phyloP scores from a whole-genome alignment of 2,888 invertebrate genomes.

The Lycia hirtaria region DNA sequence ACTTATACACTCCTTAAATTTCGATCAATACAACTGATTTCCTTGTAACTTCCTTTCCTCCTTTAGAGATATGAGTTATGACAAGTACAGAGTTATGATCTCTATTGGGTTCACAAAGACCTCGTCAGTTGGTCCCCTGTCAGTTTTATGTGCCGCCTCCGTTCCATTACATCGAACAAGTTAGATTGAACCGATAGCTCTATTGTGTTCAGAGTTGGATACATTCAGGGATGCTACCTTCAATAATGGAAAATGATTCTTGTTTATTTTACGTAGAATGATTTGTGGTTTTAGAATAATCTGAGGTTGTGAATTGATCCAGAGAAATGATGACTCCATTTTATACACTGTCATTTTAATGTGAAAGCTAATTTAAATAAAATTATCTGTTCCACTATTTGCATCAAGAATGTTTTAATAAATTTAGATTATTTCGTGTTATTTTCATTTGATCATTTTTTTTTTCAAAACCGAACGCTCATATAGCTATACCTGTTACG shows the following conservation, averaged over 20 bases:
- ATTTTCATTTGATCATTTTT: too few species aligned
- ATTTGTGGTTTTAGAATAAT: not conserved
- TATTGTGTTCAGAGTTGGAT: slow-evolving; percentile 63
- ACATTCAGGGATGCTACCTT: slow-evolving; percentile 48
- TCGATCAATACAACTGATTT: not conserved
- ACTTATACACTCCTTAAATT: too few species aligned
- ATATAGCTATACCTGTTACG: too few species aligned
- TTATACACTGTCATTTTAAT: too few species aligned
- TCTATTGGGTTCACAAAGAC: slow-evolving; percentile 31
- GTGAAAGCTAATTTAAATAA: too few species aligned
- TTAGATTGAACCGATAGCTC: slow-evolving; percentile 62
- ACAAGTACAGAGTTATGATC: slow-evolving; percentile 18
- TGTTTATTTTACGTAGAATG: slow-evolving; percentile 4
- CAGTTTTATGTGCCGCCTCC: slow-evolving; percentile 56
- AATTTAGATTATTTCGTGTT: too few species aligned
- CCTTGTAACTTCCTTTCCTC: not conserved
- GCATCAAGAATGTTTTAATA: too few species aligned
- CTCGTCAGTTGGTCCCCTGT: slow-evolving; percentile 50
- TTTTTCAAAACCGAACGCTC: too few species aligned
- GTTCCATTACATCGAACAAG: slow-evolving; percentile 57
- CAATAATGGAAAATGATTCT: slow-evolving; percentile 1
- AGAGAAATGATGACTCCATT: not conserved
- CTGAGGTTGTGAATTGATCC: not conserved
- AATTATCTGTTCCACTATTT: too few species aligned
- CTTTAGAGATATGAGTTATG: not conserved